These are phyloP conservation scores for Sus scrofa DNA, from an alignment of 2,113 vertebrate species.

Conservation along the genomic window T2T-Sscrofa CM000826.6:93525001-93525500, in stretches of 20 bases:
- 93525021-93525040: background rate
- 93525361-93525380: background rate
- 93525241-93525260: slow-evolving; percentile 32
- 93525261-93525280: slow-evolving; percentile 8
- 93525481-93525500: slow-evolving; percentile 51
- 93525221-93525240: background rate
- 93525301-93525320: background rate
- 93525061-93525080: background rate
- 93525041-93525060: slow-evolving; percentile 1
- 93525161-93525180: slow-evolving; percentile 54
- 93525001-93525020: slow-evolving; percentile 25
- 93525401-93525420: background rate
- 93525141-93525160: slow-evolving; percentile 41
- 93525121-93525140: slow-evolving; percentile 52
- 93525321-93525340: background rate
- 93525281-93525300: background rate
- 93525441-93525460: background rate
- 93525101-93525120: slow-evolving; percentile 53
- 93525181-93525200: slow-evolving; percentile 65
- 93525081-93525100: slow-evolving; percentile 52
- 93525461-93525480: background rate
- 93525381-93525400: slow-evolving; percentile 4
- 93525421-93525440: slow-evolving; percentile 33
- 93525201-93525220: slow-evolving; percentile 54
- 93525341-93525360: background rate